phyloP scores from a whole-genome alignment of 2,888 invertebrate species.

The Tenthredo amoena region DNA sequence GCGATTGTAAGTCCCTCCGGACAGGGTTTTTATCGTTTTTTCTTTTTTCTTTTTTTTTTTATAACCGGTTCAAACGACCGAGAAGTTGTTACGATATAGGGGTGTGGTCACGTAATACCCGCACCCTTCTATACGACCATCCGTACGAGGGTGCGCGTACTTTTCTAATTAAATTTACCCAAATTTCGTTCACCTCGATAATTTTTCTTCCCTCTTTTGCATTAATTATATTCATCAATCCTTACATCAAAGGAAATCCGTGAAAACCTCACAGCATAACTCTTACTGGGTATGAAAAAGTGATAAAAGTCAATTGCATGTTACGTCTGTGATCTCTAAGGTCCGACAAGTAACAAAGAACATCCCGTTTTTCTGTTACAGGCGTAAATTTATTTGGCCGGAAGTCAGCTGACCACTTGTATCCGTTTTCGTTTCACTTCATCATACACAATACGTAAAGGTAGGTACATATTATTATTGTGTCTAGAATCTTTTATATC shows the following conservation, averaged over 20 bases:
- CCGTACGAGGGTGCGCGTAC: neutral
- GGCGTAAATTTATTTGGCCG: conserved; percentile 9
- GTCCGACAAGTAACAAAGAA: neutral
- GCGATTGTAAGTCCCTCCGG: conserved; percentile 25
- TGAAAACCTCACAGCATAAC: neutral
- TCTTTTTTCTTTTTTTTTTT: neutral
- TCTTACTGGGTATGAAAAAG: neutral
- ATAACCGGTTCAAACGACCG: conserved; percentile 25
- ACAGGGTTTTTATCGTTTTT: neutral
- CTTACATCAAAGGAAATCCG: neutral
- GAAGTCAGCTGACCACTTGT: conserved; percentile 43
- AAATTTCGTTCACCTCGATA: neutral
- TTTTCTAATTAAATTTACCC: conserved; percentile 20
- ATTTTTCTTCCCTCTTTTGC: neutral
- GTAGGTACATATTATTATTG: neutral
- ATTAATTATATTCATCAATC: neutral
- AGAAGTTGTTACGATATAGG: conserved; percentile 24
- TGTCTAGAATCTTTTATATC: neutral
- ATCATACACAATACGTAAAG: neutral
- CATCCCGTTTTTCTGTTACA: conserved; percentile 10
- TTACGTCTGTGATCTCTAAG: neutral
- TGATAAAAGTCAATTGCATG: neutral
- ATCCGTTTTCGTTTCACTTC: conserved; percentile 42
- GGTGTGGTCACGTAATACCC: conserved; percentile 38
- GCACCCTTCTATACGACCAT: conserved; percentile 4